Percentiles rank a stretch among this genome's conserved stretches.
Evolutionary conservation across 2,113 vertebrate species (phyloP).

Genomic region (Prionailurus viverrinus): DNA sequence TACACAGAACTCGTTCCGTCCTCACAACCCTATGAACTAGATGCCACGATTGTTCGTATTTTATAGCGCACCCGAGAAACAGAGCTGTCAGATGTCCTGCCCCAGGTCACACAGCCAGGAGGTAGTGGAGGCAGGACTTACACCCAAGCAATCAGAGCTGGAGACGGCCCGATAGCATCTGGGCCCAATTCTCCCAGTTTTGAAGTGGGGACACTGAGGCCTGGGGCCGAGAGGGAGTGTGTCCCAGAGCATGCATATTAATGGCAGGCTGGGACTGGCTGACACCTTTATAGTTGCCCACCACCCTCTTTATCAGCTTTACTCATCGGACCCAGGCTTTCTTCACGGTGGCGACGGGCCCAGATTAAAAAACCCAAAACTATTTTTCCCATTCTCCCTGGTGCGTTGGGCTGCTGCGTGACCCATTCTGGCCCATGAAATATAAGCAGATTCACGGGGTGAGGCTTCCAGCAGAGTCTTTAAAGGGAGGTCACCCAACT

Average conservation of each 20-base stretch:
- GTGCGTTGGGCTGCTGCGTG: neutral
- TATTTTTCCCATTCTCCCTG: neutral
- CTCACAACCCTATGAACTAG: neutral
- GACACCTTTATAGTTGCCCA: neutral
- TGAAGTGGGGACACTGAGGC: neutral
- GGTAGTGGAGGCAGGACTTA: neutral
- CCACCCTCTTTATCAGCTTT: neutral
- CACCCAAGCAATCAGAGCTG: neutral
- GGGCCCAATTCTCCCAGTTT: neutral
- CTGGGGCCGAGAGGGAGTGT: accelerated
- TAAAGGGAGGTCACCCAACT: neutral
- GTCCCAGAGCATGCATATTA: too few relatives aligned
- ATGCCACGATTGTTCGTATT: too few relatives aligned
- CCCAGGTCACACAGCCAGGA: neutral
- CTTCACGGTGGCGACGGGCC: neutral
- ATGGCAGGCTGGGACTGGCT: neutral
- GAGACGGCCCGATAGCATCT: neutral
- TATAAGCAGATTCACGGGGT: neutral
- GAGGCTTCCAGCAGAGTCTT: neutral
- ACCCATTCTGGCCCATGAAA: neutral
- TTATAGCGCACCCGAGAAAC: neutral
- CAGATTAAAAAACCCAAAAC: neutral
- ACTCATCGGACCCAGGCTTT: neutral
- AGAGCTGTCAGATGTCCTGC: neutral
- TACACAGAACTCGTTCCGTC: accelerated